Evolutionary conservation across 2,888 invertebrate genomes (phyloP), one percentile per base, ranked within the genome.

Genomic region (Ferrisia virgata): DNA sequence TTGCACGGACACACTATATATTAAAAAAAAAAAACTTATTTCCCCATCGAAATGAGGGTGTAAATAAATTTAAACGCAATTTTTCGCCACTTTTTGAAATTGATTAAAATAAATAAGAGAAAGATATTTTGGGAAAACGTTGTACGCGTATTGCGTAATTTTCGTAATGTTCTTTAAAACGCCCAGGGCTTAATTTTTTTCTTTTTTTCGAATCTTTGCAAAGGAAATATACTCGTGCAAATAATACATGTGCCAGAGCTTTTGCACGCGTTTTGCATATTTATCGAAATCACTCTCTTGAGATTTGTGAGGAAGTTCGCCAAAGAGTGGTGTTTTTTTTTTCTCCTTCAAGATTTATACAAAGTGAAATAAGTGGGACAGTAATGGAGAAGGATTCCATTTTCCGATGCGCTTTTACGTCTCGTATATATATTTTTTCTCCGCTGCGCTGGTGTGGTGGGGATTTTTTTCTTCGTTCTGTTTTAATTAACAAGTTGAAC

Each of bases 401-500:
- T 64, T 64, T 13, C 28, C 58, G 28, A 64, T 64, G 58, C 18
- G 47, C 11, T 64, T 28, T 64, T 13, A 28, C 58, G 11, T 64
- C 28, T n/a, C n/a, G n/a, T n/a, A n/a, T n/a, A 11, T 64, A 28
- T 64, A 2, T 28, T 64, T 11, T 11, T 25, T 8, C 28, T 64
- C 22, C 22, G 8, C 28, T 25, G 47, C 47, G 4, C 47, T 18
- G 4, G 18, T 5, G 47, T 8, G 18, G 36, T 18, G n/a, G 3
- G 4, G 18, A n/a, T 18, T n/a, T 18, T 47, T 47, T 64, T 64
- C 5, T 28, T 28, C 2, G 9, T 8, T 28, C 1, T 22, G 13
- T 64, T 28, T 64, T 64, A 64, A 64, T 64, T 64, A 64, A 64
- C 58, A 28, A 64, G 58, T 64, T 64, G 28, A 64, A 64, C 58